Conservation (phyloP, 2,888 invertebrate genomes). For the Petrophora chlorosata region DNA sequence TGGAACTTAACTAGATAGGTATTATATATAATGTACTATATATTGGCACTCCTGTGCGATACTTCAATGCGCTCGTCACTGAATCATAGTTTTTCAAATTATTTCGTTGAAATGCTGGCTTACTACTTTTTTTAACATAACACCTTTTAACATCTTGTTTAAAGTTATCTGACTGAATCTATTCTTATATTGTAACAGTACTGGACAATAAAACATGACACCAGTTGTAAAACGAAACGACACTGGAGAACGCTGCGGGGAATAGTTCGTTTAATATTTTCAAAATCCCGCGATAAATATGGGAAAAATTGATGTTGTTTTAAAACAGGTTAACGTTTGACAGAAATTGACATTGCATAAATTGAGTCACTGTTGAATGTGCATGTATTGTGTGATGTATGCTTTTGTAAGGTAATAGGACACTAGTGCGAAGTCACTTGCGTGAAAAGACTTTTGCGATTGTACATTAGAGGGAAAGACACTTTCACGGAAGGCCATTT, state of each 20-base stretch:
- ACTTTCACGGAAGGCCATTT: no score
- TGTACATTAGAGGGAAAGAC: no score
- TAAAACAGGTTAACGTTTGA: slow-evolving; percentile 37
- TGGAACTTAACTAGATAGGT: no score
- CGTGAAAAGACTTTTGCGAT: no score
- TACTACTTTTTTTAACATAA: no score
- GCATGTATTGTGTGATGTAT: slow-evolving; percentile 5
- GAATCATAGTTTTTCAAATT: no score
- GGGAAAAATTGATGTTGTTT: slow-evolving; percentile 11
- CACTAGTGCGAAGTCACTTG: no score
- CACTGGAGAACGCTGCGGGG: slow-evolving; percentile 18
- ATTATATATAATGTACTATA: no score
- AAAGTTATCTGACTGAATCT: neutral
- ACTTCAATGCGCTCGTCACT: no score
- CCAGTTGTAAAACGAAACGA: slow-evolving; percentile 42
- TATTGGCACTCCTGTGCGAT: no score
- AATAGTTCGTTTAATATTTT: slow-evolving; percentile 20
- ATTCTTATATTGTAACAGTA: neutral
- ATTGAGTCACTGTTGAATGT: slow-evolving; percentile 7
- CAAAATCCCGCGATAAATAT: slow-evolving; percentile 12
- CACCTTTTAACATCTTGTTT: no score
- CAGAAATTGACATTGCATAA: slow-evolving; percentile 1
- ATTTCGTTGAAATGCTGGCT: no score
- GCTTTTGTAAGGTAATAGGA: neutral
- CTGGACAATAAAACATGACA: slow-evolving; percentile 45